Evolutionary conservation across 2,888 invertebrate species (phyloP).

Genomic region (Callinectes sapidus): DNA sequence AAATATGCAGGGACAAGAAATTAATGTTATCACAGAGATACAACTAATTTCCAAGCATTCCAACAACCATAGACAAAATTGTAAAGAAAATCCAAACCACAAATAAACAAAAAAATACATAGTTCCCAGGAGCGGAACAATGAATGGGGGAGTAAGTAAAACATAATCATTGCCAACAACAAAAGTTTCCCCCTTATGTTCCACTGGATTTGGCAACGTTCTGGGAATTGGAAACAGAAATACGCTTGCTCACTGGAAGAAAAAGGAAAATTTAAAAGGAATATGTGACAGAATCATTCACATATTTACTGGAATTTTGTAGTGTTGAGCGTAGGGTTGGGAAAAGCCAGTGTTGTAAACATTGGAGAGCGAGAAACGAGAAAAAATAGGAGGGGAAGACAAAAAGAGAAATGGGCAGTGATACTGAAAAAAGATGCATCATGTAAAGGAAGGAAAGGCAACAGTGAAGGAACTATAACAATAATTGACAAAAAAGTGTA

Average conservation of each 20-base stretch:
- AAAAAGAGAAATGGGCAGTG: background rate
- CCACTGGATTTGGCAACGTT: background rate
- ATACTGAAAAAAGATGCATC: background rate
- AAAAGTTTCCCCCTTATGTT: background rate
- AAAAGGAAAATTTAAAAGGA: background rate
- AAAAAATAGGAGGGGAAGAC: background rate
- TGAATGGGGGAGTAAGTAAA: background rate
- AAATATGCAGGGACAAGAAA: background rate
- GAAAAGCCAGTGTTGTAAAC: background rate
- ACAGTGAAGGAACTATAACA: background rate
- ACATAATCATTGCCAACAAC: conserved; percentile 24
- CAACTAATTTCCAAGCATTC: background rate
- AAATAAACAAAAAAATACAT: background rate
- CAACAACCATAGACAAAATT: background rate
- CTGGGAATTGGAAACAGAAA: conserved; percentile 21
- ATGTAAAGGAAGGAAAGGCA: background rate
- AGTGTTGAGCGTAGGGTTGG: background rate
- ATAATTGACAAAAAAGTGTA: background rate
- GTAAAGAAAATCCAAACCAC: background rate
- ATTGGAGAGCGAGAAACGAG: background rate
- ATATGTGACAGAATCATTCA: background rate
- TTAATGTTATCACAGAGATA: background rate
- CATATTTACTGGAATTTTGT: background rate
- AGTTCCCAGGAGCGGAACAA: background rate
- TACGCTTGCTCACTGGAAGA: background rate